Conservation (phyloP, 2,888 invertebrate species). For the Melieria crassipennis region DNA sequence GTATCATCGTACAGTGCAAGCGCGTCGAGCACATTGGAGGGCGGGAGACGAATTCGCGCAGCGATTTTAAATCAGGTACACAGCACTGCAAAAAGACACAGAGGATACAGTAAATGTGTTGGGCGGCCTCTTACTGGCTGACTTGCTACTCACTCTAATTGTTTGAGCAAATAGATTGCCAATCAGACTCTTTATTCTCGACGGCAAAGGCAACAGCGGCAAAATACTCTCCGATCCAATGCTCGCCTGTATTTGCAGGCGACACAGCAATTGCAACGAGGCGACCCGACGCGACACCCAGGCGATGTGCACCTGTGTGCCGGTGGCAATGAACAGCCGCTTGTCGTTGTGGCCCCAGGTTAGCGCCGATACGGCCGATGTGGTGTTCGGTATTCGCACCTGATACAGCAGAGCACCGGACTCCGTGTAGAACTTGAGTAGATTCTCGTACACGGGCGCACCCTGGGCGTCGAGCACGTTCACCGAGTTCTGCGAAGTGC, state of each 20-base stretch:
- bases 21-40: slow-evolving; percentile 87
- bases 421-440: slow-evolving; percentile 92
- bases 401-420: slow-evolving; percentile 84
- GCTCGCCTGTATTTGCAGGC: slow-evolving; percentile 81
- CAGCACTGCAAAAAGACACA: slow-evolving; percentile 76
- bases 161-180: slow-evolving; percentile 92
- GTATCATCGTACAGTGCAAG: slow-evolving; percentile 96
- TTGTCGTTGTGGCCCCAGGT: slow-evolving; percentile 99
- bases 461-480: slow-evolving; percentile 58
- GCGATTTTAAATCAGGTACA: slow-evolving; percentile 87
- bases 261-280: slow-evolving; percentile 88
- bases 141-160: slow-evolving; percentile 76
- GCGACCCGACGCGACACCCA: slow-evolving; percentile 92
- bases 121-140: background rate
- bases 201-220: slow-evolving; percentile 85
- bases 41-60: slow-evolving; percentile 92
- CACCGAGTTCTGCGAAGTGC: slow-evolving; percentile 68
- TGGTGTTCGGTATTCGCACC: slow-evolving; percentile 79
- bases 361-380: slow-evolving; percentile 85
- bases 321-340: slow-evolving; percentile 91
- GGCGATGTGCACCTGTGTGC: slow-evolving; percentile 90
- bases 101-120: too few relatives aligned
- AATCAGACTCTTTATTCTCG: slow-evolving; percentile 84
- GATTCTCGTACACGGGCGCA: slow-evolving; percentile 76
- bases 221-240: slow-evolving; percentile 80